A percentile compares a stretch with the other conserved stretches of the same genome.
Evolutionary conservation across 2,113 vertebrate genomes (phyloP).

Genomic region (Urocynchramus pylzowi): DNA sequence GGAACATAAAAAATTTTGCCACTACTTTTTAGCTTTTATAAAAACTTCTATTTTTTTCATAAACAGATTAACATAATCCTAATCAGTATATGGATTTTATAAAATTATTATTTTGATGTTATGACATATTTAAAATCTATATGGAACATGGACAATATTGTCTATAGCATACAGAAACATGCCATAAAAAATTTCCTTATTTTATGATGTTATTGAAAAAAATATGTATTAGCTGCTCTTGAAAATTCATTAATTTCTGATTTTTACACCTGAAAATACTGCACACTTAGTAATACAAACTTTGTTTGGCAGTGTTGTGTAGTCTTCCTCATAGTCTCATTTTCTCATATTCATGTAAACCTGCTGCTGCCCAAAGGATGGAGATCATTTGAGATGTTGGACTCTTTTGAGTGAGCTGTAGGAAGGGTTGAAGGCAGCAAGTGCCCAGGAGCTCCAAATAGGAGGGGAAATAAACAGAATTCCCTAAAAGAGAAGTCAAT

Average conservation of each 20-base stretch:
- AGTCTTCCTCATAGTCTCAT: background rate
- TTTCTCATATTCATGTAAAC: background rate
- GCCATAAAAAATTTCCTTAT: background rate
- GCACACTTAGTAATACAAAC: background rate
- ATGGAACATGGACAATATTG: background rate
- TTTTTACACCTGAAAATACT: background rate
- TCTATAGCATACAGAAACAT: background rate
- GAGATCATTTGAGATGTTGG: background rate
- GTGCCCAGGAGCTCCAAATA: background rate
- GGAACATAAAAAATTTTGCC: background rate
- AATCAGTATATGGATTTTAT: background rate
- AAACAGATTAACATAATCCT: background rate
- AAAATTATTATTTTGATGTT: background rate
- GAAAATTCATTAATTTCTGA: background rate
- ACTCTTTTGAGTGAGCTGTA: background rate
- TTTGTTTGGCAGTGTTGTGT: background rate
- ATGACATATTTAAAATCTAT: background rate
- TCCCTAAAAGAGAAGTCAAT: background rate
- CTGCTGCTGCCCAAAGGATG: background rate
- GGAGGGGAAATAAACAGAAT: background rate
- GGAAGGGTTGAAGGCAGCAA: background rate
- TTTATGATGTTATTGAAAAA: background rate
- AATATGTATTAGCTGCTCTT: background rate
- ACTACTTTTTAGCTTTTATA: background rate
- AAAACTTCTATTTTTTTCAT: background rate